Percentiles rank a stretch among this genome's conserved stretches.
Evolutionary conservation across 1,140 invertebrate genomes (phyloP).

Genomic region (Ips nitidus): DNA sequence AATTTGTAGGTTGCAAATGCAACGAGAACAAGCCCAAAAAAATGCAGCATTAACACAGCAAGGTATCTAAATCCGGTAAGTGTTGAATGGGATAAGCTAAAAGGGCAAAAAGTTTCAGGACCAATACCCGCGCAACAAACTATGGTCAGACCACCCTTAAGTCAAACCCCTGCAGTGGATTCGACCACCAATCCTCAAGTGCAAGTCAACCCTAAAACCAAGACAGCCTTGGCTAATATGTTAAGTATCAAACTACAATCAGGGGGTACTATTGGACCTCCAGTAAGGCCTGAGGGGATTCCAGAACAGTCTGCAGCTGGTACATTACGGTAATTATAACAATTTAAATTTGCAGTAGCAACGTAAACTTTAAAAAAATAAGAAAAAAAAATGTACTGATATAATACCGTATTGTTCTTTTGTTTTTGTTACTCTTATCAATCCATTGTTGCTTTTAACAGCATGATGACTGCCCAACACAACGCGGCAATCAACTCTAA

Average conservation of each 20-base stretch:
- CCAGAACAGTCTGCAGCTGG: conserved; percentile 69
- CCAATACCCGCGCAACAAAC: conserved; percentile 41
- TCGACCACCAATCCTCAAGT: conserved; percentile 40
- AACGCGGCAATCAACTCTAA: conserved; percentile 59
- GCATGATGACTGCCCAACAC: conserved; percentile 80
- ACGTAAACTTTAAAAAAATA: no score
- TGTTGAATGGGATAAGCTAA: no score
- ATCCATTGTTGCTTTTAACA: conserved; percentile 31
- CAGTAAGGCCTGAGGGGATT: conserved; percentile 46
- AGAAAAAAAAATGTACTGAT: no score
- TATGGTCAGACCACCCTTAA: conserved; percentile 28
- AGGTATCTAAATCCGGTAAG: no score
- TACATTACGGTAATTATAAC: conserved; percentile 57
- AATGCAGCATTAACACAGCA: conserved; percentile 34
- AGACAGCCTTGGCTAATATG: conserved; percentile 94
- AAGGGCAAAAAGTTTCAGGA: not conserved
- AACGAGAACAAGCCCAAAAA: conserved; percentile 55
- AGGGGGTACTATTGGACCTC: conserved; percentile 45
- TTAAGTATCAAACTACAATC: conserved; percentile 78
- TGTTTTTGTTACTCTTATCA: not conserved
- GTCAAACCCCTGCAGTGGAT: conserved; percentile 45
- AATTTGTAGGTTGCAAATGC: conserved; percentile 54
- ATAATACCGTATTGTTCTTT: not conserved
- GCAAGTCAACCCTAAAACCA: conserved; percentile 82
- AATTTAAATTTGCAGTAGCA: not conserved